Base-by-base conservation (phyloP, 2,888 invertebrate genomes). In the Allacma fusca region DNA sequence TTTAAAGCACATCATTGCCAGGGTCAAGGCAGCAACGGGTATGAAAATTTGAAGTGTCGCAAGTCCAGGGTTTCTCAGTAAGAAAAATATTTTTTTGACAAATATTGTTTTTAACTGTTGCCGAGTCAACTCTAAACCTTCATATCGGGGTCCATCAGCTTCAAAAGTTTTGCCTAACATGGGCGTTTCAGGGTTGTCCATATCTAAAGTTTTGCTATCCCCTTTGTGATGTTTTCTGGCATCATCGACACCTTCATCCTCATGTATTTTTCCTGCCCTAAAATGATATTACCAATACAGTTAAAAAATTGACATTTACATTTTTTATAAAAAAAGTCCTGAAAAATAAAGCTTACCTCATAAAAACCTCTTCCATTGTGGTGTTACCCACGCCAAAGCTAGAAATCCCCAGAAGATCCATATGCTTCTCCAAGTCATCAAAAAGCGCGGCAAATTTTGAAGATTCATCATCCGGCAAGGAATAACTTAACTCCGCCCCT, bases 291-390 rank as follows among this genome's bases (percentile, higher is more conserved):
- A 7, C 1, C 19, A 28, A 13, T 26, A 26, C n/a, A 26, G 13
- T 5, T 1, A 65, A 13, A 64, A 23, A 64, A 24, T 26, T 64
- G 64, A 1, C 16, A 21, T 62, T 21, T 16, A 19, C n/a, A n/a
- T n/a, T n/a, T n/a, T 70, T 43, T 24, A 40, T 24, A 4, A 34
- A n/a, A 40, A 19, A 29, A 40, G n/a, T n/a, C n/a, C n/a, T n/a
- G n/a, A n/a, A n/a, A n/a, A n/a, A n/a, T n/a, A n/a, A n/a, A n/a
- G 28, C 44, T 40, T 50, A 72, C 57, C 80, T 80, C 43, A 94
- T 91, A 85, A 95, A 94, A 0, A 96, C 95, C 87, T 96, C 96
- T 87, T 96, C 96, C 87, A 96, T 89, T 0, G 95, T 94, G 1
- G 95, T 94, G 19, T 94, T 91, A 2, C 93, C 91, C 28, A 95